Conservation (phyloP, 2,113 vertebrate species). For the Heterotilapia buettikoferi region DNA sequence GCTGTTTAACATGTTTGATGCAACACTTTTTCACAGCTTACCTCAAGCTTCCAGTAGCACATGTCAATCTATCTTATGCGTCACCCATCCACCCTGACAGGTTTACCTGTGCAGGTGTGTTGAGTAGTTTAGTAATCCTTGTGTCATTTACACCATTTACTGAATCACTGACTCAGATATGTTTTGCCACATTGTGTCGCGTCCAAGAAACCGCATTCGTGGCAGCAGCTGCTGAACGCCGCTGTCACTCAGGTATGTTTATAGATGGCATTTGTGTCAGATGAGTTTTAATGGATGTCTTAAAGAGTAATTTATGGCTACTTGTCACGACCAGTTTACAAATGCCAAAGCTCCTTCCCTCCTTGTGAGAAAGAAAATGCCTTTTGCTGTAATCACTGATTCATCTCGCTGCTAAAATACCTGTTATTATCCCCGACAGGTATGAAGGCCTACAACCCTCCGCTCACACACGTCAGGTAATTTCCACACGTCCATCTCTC, state of each 20-base stretch:
- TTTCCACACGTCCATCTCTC: slow-evolving; percentile 20
- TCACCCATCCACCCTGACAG: background rate
- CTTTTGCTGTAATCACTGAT: slow-evolving; percentile 36
- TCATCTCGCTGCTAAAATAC: slow-evolving; percentile 37
- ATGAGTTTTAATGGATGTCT: slow-evolving; percentile 47
- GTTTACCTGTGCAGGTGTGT: background rate
- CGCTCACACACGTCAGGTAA: slow-evolving; percentile 21
- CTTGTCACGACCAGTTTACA: slow-evolving; percentile 55
- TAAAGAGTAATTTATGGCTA: slow-evolving; percentile 34
- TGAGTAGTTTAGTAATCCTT: background rate
- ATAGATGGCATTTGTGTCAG: slow-evolving; percentile 41
- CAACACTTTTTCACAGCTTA: background rate
- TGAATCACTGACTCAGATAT: background rate
- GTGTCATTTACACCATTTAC: background rate
- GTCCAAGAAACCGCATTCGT: background rate
- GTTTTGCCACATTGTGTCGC: background rate
- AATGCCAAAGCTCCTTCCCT: background rate
- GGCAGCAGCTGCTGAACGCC: background rate
- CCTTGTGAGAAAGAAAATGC: background rate
- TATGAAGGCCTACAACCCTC: slow-evolving; percentile 36
- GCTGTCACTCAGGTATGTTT: slow-evolving; percentile 43
- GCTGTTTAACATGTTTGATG: background rate
- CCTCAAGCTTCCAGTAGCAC: background rate
- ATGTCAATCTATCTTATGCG: background rate
- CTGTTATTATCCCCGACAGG: slow-evolving; percentile 56